Base-by-base conservation (phyloP, 23 tunicate species). In the Aplidium turbinatum region DNA sequence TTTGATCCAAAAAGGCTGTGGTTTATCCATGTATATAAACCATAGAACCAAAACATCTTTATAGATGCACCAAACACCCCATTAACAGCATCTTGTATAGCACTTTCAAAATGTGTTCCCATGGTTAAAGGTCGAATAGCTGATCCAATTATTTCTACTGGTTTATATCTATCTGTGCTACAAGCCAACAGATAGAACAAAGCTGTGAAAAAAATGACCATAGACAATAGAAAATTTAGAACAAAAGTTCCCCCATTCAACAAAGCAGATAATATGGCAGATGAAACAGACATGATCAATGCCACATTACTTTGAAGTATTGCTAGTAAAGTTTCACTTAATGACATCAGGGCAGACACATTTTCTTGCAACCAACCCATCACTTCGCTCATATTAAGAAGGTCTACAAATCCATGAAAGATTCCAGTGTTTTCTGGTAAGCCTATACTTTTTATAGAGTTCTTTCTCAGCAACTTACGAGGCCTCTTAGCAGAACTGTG, bases 51-150 rank as follows among this genome's bases (percentile, higher is more conserved):
- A 56, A 87, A 83, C 97, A 91, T 91, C 56, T 84, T 84, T 25
- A 91, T 33, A 3, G 91, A 91, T 1, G 97, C 97, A 31, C 91
- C 91, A 58, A 91, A 91, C 9, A 91, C 97, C 4, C 97, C 91
- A 73, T 81, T 88, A 5, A 91, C 69, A 11, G 91, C 86, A 35
- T 91, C 68, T 74, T 78, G 86, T 26, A 89, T 53, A 30, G 96
- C 80, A 22, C 53, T 82, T 73, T 65, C 88, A 51, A 89, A 53
- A 19, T 82, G 72, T n/a, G 63, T 61, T 0, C 74, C 80, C 33
- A 29, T 61, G 26, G 63, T 35, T 25, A 73, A 30, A 34, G 83
- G 76, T 52, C 58, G 68, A 21, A 70, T 19, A 7, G 69, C 75
- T 11, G 72, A 36, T 0, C 97, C 86, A 25, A 84, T 16, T 27